These are phyloP conservation scores for Apistogramma diplotaenia DNA, from an alignment of 2,113 vertebrate genomes.

Conservation along the genomic window DNA sequence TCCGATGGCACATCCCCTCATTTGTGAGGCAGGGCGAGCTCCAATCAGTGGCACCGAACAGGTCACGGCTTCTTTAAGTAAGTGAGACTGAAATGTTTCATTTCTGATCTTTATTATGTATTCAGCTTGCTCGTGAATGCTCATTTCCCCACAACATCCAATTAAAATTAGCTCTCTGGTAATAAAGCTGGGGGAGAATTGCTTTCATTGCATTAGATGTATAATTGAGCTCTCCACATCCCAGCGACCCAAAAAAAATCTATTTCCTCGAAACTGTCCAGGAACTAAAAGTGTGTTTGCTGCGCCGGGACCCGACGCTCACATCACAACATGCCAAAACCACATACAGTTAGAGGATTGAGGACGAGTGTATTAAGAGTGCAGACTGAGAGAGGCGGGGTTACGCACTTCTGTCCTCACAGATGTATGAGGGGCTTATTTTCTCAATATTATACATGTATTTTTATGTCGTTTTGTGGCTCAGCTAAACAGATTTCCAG, in stretches of 20 bases:
- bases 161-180: conserved; percentile 36
- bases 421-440: neutral
- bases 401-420: neutral
- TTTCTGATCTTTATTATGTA: conserved; percentile 40
- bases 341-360: neutral
- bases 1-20: neutral
- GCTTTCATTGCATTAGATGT: conserved; percentile 27
- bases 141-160: conserved; percentile 42
- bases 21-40: neutral
- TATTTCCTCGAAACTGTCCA: conserved; percentile 43
- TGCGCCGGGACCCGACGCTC: neutral
- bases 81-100: conserved; percentile 23
- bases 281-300: neutral
- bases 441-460: neutral
- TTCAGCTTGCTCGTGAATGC: conserved; percentile 5
- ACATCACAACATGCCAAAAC: neutral
- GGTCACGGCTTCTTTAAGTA: conserved; percentile 1
- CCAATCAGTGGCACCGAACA: neutral
- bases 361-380: neutral
- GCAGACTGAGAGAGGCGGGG: neutral
- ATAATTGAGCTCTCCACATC: conserved; percentile 29
- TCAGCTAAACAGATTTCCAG: neutral
- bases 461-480: neutral
- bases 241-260: conserved; percentile 37
- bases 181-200: conserved; percentile 19